Base-by-base conservation (phyloP, 2,113 vertebrate species). In the Carlito syrichta region DNA sequence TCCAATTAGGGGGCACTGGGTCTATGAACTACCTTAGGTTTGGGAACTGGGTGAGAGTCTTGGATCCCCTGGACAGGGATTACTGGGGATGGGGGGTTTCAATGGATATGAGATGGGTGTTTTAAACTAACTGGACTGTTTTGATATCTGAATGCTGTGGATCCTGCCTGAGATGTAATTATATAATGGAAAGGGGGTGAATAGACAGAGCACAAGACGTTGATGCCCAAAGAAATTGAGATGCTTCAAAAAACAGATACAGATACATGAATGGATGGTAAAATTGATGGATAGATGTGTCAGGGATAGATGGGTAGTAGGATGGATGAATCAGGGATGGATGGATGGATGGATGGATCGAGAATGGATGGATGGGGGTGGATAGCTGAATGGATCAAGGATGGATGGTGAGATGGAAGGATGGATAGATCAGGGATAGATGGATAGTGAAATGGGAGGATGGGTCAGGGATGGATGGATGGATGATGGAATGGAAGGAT, bases 141-240 rank as follows among this genome's bases (percentile, higher is more conserved):
- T 1, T 25, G 22, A 9, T 32, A 20, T 68, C 74, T 8, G 22
- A 85, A 62, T 2, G 0, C 2, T 27, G 52, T 23, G 43, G 52
- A 30, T 23, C 3, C 52, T 35, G 52, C 35, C 73, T 54, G 22
- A 71, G 81, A 19, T 17, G 23, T 17, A n/a, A 22, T 22, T 35
- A 25, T 8, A 60, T 43, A 43, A 43, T 6, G 43, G 35, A 63
- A 62, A 25, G n/a, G 30, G 32, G 62, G 13, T 25, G n/a, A 14
- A 0, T 13, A n/a, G 52, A 69, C 43, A 43, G 82, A 48, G 32
- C 17, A 2, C 48, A 25, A 4, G 19, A 32, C 35, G 12, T 27
- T 63, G 1, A 14, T 9, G 35, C 23, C n/a, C 62, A 5, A 0
- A 4, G 9, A 13, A 40, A 40, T 5, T 19, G 62, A 62, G 43